Evolutionary conservation across 2,888 invertebrate species (phyloP), one percentile per base, ranked within the genome.

Genomic region (Ectobius pallidus): DNA sequence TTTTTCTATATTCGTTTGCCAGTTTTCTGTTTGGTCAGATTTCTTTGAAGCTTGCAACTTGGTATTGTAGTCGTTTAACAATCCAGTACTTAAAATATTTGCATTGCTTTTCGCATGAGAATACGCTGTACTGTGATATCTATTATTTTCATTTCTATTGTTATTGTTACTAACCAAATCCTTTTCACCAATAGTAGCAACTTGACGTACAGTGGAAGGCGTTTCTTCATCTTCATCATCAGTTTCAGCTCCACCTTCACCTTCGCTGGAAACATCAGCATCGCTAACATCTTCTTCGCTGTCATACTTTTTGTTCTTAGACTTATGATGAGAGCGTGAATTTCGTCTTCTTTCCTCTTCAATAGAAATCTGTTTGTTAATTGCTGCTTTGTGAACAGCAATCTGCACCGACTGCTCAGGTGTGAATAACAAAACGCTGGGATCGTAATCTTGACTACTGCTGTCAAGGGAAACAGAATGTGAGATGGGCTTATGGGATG

Each of bases 321-420:
- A 27, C 18, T 32, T 49, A 2, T 61, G 30, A 27, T 32, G 46
- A 32, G 39, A n/a, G 14, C 25, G 63, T 30, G 67, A 61, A 65
- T 65, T 65, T 25, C 32, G 27, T 63, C 80, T 74, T 58, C 79
- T 77, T 25, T 79, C 80, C 69, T 81, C 82, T 75, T 82, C 82
- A 55, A 79, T 77, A n/a, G 80, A 81, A 75, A 83, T 78, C 77
- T 83, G 83, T 75, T 83, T 83, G 69, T 82, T 82, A 71, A 83
- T 82, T 14, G 83, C 83, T 16, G 83, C 83, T 75, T 83, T 82
- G 74, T 83, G 82, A 16, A 83, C 79, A 11, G 82, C 83, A 55
- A 82, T 82, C 73, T 82, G 82, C 3, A 82, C 81, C 0, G 81
- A 78, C 77, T 83, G 81, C 52, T 80, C 80, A n/a, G 81, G 81